Conservation (phyloP, 2,888 invertebrate genomes). For the Lycocerus yunnanus region DNA sequence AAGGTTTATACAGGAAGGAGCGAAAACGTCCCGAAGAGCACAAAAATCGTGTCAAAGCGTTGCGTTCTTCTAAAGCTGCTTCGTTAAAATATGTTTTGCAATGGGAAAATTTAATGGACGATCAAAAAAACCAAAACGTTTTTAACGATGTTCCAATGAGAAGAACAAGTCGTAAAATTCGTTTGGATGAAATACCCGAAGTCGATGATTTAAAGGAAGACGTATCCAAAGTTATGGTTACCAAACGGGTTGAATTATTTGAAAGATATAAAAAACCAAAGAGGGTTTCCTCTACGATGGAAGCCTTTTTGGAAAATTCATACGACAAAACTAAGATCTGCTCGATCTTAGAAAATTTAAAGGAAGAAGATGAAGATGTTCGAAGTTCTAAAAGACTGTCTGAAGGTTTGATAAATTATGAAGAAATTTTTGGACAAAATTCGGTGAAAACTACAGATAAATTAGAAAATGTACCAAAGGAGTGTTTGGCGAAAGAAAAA, state of each 20-base stretch:
- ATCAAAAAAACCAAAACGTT: background rate
- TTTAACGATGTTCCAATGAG: background rate
- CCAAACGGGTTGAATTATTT: conserved; percentile 11
- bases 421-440: background rate
- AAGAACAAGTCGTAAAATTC: too few relatives aligned
- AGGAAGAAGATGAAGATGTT: background rate
- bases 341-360: background rate
- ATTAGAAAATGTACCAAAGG: too few relatives aligned
- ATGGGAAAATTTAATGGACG: conserved; percentile 17
- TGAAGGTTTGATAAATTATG: background rate
- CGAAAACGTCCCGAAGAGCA: conserved; percentile 3
- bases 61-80: background rate
- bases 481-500: too few relatives aligned
- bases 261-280: conserved; percentile 10
- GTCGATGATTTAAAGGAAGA: background rate
- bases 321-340: background rate
- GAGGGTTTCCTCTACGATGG: conserved; percentile 13
- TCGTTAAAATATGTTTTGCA: conserved; percentile 17
- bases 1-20: background rate
- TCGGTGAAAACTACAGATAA: too few relatives aligned
- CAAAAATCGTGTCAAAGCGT: conserved; percentile 5
- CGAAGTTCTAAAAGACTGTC: background rate
- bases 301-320: conserved; percentile 8
- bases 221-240: conserved; percentile 10
- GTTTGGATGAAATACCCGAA: background rate